Conservation (phyloP, 2,797 vertebrate species). For the Ptychadena robeensis region DNA sequence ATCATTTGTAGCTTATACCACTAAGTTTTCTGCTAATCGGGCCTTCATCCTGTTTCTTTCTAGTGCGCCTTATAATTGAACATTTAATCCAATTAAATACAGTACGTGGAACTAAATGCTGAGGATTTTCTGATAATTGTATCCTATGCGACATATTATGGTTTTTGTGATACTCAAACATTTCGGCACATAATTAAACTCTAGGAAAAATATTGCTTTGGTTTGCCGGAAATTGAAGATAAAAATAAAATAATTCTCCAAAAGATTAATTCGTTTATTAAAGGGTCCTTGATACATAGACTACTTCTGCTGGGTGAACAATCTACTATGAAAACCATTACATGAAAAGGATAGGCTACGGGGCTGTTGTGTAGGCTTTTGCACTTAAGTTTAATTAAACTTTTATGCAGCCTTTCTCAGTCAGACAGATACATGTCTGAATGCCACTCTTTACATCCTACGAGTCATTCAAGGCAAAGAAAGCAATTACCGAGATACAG, state of each 20-base stretch:
- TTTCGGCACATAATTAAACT: constrained; percentile 12
- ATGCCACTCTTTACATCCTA: constrained; percentile 36
- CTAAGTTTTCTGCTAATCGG: constrained; percentile 23
- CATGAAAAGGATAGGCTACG: constrained; percentile 15
- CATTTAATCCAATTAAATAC: constrained; percentile 38
- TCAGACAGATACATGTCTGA: constrained; percentile 44
- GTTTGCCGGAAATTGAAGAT: neutral
- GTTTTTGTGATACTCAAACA: constrained; percentile 5
- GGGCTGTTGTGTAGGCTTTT: constrained; percentile 9
- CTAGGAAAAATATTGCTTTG: neutral
- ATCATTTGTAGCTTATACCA: constrained; percentile 5
- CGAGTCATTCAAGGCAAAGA: constrained; percentile 39
- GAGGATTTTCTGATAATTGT: constrained; percentile 33
- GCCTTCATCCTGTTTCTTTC: constrained; percentile 6
- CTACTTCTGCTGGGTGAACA: constrained; percentile 5
- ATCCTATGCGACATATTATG: neutral
- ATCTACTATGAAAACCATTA: neutral
- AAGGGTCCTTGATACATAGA: neutral
- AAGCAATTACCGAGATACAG: constrained; percentile 57
- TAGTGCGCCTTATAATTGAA: constrained; percentile 45
- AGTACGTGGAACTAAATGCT: constrained; percentile 41
- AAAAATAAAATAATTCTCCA: neutral
- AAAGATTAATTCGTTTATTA: neutral
- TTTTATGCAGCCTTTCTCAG: constrained; percentile 24
- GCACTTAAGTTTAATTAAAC: constrained; percentile 47